Base-by-base conservation (phyloP, 53 echinoderm and acorn worm genomes). In the Henricia sp. region DNA sequence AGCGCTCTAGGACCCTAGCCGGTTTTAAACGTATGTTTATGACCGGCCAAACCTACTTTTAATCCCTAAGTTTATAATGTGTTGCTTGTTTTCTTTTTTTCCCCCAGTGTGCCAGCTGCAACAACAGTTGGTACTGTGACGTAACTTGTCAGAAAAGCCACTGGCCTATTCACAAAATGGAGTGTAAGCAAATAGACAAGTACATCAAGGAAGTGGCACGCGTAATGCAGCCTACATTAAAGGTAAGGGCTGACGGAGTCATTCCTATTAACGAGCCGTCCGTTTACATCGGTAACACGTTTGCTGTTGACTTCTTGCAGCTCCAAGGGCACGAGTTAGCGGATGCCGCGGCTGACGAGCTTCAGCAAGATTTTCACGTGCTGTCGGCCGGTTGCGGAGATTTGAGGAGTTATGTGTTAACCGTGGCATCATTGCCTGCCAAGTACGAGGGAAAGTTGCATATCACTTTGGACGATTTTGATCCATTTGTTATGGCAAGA, bases 401-500 rank as follows among this genome's bases (percentile, higher is more conserved):
- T 35, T 41, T 88, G 4, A 39, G 88, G 36, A 88, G 62, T 29
- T 54, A 56, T 34, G 60, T 88, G 25, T 51, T 70, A 2, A 88
- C 88, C n/a, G 56, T 82, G 1, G 82, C 71, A 17, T 88, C 88
- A 10, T 70, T 88, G 16, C 82, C 88, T 16, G 68, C 16, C 4
- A 80, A 5, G 20, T 88, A 33, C 71, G 68, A n/a, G 20, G 85
- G 85, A 43, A 58, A 46, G 1, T 17, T 85, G 3, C 27, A 71
- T 27, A 19, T 85, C 21, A 85, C 88, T 24, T 43, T 88, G 60
- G 50, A 69, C 17, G 88, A 88, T 62, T 59, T 88, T 29, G 82
- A 82, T 59, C 88, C 88, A 0, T 88, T 88, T 71, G 62, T 73
- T 23, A 69, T 71, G 71, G 88, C 88, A 0, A 82, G 88, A 30